A percentile compares a stretch with the other conserved stretches of the same genome.
phyloP scores from a whole-genome alignment of 2,888 invertebrate genomes.

The Drosophila anomalata region DNA sequence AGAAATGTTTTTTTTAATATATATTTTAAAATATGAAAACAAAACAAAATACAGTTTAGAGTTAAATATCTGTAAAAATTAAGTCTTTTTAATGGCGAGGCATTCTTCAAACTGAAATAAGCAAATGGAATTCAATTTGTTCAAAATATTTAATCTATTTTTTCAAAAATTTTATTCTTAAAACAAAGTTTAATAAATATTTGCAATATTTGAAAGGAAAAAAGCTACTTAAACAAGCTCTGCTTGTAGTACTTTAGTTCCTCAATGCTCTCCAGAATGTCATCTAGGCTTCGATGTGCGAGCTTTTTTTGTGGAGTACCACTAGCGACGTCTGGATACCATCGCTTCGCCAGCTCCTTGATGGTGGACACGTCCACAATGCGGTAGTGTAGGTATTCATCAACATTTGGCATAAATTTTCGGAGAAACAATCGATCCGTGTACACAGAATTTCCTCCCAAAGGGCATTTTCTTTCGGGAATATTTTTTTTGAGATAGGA shows the following conservation, averaged over 20 bases:
- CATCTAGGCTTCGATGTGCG: slow-evolving; percentile 90
- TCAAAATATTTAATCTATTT: no score
- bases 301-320: slow-evolving; percentile 87
- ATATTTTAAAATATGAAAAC: slow-evolving; percentile 15
- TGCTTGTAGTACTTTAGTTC: slow-evolving; percentile 92
- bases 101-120: no score
- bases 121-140: no score
- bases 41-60: slow-evolving; percentile 4
- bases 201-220: no score
- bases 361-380: slow-evolving; percentile 96
- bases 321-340: slow-evolving; percentile 88
- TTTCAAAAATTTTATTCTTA: neutral
- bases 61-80: neutral
- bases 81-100: neutral
- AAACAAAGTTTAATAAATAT: neutral
- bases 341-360: slow-evolving; percentile 92
- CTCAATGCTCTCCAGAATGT: slow-evolving; percentile 93
- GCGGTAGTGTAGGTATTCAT: slow-evolving; percentile 94
- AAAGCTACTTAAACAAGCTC: slow-evolving; percentile 85
- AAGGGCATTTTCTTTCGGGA: slow-evolving; percentile 87
- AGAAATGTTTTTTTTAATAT: slow-evolving; percentile 29
- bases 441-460: slow-evolving; percentile 95
- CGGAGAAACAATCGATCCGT: slow-evolving; percentile 93
- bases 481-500: slow-evolving; percentile 87
- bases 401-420: slow-evolving; percentile 91